Conservation (phyloP, 2,113 vertebrate species). For the Thalassoma bifasciatum region DNA sequence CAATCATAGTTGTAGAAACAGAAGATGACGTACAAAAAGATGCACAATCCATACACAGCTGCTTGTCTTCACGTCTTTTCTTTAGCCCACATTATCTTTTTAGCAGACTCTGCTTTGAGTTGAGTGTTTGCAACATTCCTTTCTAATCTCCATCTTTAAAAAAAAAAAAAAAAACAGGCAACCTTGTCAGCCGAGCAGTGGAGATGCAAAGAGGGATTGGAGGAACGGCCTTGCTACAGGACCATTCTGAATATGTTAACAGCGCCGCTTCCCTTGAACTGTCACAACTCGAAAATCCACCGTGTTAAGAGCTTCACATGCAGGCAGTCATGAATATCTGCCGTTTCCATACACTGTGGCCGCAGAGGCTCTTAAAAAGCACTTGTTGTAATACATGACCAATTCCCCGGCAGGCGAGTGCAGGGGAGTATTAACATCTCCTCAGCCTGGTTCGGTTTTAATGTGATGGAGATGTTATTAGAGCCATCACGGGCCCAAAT, state of each 20-base stretch:
- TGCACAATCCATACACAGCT: no score
- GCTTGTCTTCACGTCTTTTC: no score
- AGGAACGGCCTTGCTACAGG: conserved; percentile 77
- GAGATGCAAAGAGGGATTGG: conserved; percentile 74
- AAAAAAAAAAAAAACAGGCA: conserved; percentile 61
- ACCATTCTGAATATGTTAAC: conserved; percentile 80
- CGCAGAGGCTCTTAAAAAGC: conserved; percentile 71
- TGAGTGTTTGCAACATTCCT: conserved; percentile 56
- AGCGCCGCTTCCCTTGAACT: conserved; percentile 80
- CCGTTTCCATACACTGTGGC: conserved; percentile 58
- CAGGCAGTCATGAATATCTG: conserved; percentile 67
- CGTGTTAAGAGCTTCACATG: conserved; percentile 69
- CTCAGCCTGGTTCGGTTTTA: conserved; percentile 68
- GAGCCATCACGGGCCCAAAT: conserved; percentile 72
- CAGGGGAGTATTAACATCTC: conserved; percentile 73
- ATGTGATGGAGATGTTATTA: conserved; percentile 81
- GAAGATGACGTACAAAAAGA: no score
- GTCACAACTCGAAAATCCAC: conserved; percentile 76
- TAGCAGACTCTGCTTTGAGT: conserved; percentile 35
- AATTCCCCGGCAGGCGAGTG: conserved; percentile 62
- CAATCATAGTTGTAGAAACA: no score
- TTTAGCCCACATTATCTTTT: conserved; percentile 45
- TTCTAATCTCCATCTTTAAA: conserved; percentile 65
- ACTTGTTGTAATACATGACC: conserved; percentile 80
- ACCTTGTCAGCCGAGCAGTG: conserved; percentile 70